Base-by-base conservation (phyloP, 2,888 invertebrate genomes). In the Psococerastis gibbosa region DNA sequence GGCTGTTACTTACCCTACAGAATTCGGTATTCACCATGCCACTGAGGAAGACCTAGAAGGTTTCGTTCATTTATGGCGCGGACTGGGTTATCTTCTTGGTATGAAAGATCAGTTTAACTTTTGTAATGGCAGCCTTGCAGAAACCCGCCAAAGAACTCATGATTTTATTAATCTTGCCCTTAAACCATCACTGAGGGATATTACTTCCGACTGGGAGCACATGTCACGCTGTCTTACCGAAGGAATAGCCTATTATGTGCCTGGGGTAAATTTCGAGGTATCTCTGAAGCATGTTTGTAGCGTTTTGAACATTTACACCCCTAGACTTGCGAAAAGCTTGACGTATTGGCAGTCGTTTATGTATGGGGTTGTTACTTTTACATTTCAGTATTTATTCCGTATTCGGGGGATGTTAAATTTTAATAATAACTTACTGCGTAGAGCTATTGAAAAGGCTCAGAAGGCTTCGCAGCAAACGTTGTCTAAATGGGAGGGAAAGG, bases 31-130 rank as follows among this genome's bases (percentile, higher is more conserved):
- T 11, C 58, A 67, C 6, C 67, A 70, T 47, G 60, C 68, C 2
- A 67, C 65, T 8, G 60, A 65, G 1, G 72, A 69, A 34, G 79
- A 84, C 48, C 66, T 82, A 54, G 78, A 80, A 42, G 78, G 75
- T 1, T 78, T 82, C 48, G 64, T 81, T 4, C 85, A 91, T 58
- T 70, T 84, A 55, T 91, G 89, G 91, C 71, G 77, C 48, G 78
- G 81, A 1, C 66, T 91, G 35, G 88, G 87, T 1, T 68, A 77
- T 55, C 63, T 84, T 57, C 66, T 91, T 49, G 92, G 92, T 2
- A 73, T 91, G 47, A 73, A 83, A 50, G 85, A 91, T 52, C 73
- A 69, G 16, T 62, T 53, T 46, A 66, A 64, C 48, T 58, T 64
- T 34, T 65, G 64, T 45, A 50, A 52, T 2, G 64, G 61, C 2